Evolutionary conservation across 2,888 invertebrate genomes (phyloP), one percentile per base, ranked within the genome.

Genomic region (Chydorus sphaericus): DNA sequence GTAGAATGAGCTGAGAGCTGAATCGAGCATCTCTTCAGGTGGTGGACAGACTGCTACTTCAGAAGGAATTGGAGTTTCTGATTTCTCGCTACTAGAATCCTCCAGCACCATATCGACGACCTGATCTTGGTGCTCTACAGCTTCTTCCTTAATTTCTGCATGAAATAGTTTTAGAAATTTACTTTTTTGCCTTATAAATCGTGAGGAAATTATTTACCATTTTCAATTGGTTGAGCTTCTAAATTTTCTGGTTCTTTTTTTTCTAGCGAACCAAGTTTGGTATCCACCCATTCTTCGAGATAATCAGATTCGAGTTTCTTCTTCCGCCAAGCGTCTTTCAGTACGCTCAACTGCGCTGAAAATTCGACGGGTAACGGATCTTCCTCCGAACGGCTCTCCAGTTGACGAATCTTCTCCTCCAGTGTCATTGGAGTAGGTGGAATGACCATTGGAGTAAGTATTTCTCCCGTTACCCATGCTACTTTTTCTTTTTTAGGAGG

Each of bases 31-130:
- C 28, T 44, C 44, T 44, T 2, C 10, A 10, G 20, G 26, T 20
- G 18, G 20, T 7, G 52, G 48, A 16, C 7, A 10, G 18, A 29
- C n/a, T 8, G 28, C 11, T 14, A 14, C 23, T 31, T 31, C 20
- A 11, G 50, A 8, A 3, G 11, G 14, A 50, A 18, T 14, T 4
- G 52, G 6, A 10, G 31, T 52, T 36, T 16, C 1, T 11, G 31
- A 1, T 6, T 5, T 33, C 36, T 52, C 52, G 18, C 26, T 26
- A 3, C 23, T 37, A 3, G 33, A 33, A 33, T 52, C 52, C 11
- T 31, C 52, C 3, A 52, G 52, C 8, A 33, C 52, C 52, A 52
- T 52, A 23, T 52, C 36, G 8, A 33, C 33, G 20, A 52, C 52
- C 11, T 52, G 52, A 31, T 33, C 33, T 6, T 31, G 28, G 39